These are phyloP conservation scores for Oreochromis spilurus DNA, from an alignment of 2,113 vertebrate genomes.

Conservation along the genomic window DNA sequence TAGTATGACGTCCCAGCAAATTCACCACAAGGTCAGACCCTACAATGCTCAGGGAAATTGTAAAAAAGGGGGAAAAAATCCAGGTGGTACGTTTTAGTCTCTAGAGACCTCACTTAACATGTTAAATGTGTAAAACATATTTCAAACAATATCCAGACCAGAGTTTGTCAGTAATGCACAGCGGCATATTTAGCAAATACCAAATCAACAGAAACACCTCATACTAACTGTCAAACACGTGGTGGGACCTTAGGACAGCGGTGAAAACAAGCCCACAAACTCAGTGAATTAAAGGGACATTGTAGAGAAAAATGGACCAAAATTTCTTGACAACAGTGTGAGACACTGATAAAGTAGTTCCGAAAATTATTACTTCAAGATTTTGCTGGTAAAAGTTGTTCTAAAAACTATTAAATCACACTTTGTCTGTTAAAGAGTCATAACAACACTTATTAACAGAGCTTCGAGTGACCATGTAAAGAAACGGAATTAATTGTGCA, in stretches of 20 bases:
- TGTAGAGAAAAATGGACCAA: not conserved
- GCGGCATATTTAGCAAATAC: not conserved
- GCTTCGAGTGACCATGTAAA: not conserved
- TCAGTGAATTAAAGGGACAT: not conserved
- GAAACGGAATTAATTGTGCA: not conserved
- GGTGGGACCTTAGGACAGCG: not conserved
- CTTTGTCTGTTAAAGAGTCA: not conserved
- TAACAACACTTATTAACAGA: not conserved
- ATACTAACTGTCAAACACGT: not conserved
- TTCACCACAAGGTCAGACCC: not conserved
- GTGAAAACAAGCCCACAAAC: not conserved
- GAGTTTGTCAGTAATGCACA: not conserved
- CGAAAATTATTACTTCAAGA: not conserved
- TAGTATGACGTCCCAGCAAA: not conserved
- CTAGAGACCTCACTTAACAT: not conserved
- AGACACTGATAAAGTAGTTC: not conserved
- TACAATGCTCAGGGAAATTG: not conserved
- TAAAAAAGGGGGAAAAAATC: fast-evolving
- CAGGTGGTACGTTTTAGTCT: not conserved
- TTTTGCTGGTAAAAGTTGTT: not conserved
- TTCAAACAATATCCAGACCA: not conserved
- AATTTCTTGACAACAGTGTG: not conserved
- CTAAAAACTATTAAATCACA: not conserved
- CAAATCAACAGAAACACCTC: not conserved
- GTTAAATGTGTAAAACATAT: not conserved